Base-by-base conservation (phyloP, 2,113 vertebrate genomes). In the Brachypteracias leptosomus region DNA sequence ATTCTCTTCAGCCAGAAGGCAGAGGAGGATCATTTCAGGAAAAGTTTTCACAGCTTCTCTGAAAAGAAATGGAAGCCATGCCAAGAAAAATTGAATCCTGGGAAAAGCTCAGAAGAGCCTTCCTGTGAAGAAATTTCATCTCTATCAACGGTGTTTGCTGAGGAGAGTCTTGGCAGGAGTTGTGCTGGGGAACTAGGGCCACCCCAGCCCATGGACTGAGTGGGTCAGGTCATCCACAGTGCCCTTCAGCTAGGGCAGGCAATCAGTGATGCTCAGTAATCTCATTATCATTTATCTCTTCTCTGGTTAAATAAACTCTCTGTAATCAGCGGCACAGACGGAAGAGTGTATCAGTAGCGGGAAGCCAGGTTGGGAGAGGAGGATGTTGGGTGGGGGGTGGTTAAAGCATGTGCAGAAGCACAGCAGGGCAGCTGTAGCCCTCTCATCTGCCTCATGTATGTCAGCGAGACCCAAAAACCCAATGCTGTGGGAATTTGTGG, bases 1-100 rank as follows among this genome's bases (percentile, higher is more conserved):
- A 95, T 75, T 91, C 67, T 73, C 92, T 95, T 91, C 95, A 96
- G 90, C 90, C 97, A 96, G 95, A 97, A 97, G 93, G 95, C 94
- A 96, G 70, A 93, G 70, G 22, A 93, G 71, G 52, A 92, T 89
- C 77, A 89, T 84, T 89, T 88, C 77, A 95, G 75, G 66, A 95
- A 89, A 97, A 95, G 90, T 95, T 97, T 96, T 96, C 78, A 25
- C 62, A 67, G 74, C 40, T 93, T 88, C 79, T 76, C 47, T 63
- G 51, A 33, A 63, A 89, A 88, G 70, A 22, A 62, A 38, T 12
- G 49, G 68, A 96, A 95, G 40, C n/a, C 5, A 13, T 74, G 72
- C 80, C 80, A 97, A 95, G 95, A 88, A 93, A 94, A 96, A 79
- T 2, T 46, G 31, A 22, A 75, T 40, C 22, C 61, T 70, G 36